Percentiles rank a stretch among this genome's conserved stretches.
phyloP scores from a whole-genome alignment of 2,888 invertebrate genomes.

The Mylabris sibirica region DNA sequence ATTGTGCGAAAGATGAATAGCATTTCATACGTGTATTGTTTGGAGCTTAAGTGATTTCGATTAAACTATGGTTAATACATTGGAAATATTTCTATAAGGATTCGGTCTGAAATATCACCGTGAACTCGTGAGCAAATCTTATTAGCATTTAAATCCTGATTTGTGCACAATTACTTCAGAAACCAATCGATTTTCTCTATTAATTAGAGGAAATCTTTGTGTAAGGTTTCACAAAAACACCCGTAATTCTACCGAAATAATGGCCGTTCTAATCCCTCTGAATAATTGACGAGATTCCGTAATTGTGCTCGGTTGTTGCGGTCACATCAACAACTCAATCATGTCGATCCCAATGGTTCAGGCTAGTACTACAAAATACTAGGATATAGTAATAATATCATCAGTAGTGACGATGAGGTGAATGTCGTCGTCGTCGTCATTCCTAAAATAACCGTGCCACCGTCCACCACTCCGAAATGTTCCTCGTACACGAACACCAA shows the following conservation, averaged over 20 bases:
- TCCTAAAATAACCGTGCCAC: slow-evolving; percentile 45
- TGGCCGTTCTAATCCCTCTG: not conserved
- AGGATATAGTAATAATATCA: not conserved
- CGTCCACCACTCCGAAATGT: slow-evolving; percentile 41
- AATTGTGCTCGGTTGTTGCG: not conserved
- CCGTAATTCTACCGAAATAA: not conserved
- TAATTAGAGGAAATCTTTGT: no score
- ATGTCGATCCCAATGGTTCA: not conserved
- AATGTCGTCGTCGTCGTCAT: slow-evolving; percentile 55
- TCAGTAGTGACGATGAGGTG: slow-evolving; percentile 45
- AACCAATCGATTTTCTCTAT: no score
- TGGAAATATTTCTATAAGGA: not conserved
- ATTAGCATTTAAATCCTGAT: no score
- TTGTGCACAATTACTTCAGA: no score
- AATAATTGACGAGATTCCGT: not conserved
- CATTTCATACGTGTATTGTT: not conserved
- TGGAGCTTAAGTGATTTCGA: not conserved
- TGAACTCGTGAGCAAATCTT: not conserved
- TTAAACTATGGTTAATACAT: not conserved
- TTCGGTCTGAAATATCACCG: not conserved
- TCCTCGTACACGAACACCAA: slow-evolving; percentile 61
- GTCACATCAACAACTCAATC: not conserved
- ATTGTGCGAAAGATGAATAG: not conserved
- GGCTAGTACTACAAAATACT: not conserved
- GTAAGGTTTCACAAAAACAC: not conserved